Conservation (phyloP, 2,797 vertebrate genomes). For the Parauchenoglanis punctatus region DNA sequence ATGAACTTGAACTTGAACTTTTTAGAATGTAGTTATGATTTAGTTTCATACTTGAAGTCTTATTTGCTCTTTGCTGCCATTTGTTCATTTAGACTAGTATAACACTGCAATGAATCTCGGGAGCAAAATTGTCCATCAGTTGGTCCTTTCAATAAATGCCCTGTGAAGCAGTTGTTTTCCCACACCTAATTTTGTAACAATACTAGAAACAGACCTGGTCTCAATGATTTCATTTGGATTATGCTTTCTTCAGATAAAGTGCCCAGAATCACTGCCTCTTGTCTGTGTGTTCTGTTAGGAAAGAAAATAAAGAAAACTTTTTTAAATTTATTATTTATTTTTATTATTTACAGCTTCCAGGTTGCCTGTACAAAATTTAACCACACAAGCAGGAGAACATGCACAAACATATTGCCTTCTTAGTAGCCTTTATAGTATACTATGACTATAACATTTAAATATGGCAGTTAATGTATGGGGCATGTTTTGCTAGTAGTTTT, state of each 20-base stretch:
- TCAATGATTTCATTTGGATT: not conserved
- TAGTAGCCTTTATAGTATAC: too few species aligned
- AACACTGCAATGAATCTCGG: not conserved
- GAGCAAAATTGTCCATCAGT: not conserved
- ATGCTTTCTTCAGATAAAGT: conserved; percentile 6
- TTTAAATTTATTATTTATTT: conserved; percentile 24
- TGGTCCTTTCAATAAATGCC: not conserved
- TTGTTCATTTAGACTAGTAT: not conserved
- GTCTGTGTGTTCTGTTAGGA: conserved; percentile 6
- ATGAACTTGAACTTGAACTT: too few species aligned
- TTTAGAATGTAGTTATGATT: not conserved
- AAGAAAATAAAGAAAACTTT: not conserved
- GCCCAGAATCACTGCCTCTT: conserved; percentile 8
- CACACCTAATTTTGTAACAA: not conserved
- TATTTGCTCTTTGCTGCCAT: not conserved
- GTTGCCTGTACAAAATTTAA: conserved; percentile 3
- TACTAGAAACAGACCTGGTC: too few species aligned
- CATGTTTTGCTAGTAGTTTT: conserved; percentile 10
- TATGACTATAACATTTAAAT: not conserved
- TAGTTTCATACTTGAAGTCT: not conserved
- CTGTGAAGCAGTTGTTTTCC: not conserved
- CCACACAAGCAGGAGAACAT: not conserved
- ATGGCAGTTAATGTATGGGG: not conserved
- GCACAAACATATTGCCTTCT: not conserved
- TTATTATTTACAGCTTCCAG: conserved; percentile 7